Conservation (phyloP, 2,888 invertebrate genomes). For the Apotomis turbidana region DNA sequence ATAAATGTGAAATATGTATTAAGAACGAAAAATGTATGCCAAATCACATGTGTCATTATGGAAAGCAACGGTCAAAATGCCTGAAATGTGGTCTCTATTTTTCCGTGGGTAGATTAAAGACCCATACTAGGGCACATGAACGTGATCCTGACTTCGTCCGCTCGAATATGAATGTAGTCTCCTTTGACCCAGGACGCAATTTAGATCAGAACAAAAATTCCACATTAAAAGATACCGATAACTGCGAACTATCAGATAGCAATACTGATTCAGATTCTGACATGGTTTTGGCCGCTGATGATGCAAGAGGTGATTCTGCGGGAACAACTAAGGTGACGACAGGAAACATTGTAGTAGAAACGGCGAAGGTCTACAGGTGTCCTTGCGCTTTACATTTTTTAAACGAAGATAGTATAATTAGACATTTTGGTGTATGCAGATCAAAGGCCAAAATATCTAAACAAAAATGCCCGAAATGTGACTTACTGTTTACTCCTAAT, state of each 20-base stretch:
- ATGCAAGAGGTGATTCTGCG: slow-evolving; percentile 21
- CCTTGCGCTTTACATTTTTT: slow-evolving; percentile 66
- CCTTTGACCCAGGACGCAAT: slow-evolving; percentile 45
- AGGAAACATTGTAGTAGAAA: slow-evolving; percentile 40
- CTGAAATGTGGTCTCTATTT: slow-evolving; percentile 60
- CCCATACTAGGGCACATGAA: slow-evolving; percentile 61
- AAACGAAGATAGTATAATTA: slow-evolving; percentile 52
- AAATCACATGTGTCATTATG: slow-evolving; percentile 58
- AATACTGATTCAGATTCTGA: slow-evolving; percentile 31
- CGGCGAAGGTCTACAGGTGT: slow-evolving; percentile 62
- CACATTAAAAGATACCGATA: slow-evolving; percentile 9
- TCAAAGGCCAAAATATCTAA: slow-evolving; percentile 53
- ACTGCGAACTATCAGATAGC: slow-evolving; percentile 21
- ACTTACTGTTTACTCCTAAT: slow-evolving; percentile 62
- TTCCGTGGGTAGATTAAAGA: slow-evolving; percentile 53
- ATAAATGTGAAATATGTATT: slow-evolving; percentile 60
- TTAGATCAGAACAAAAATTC: slow-evolving; percentile 32
- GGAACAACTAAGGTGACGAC: background rate
- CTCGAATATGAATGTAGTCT: slow-evolving; percentile 58
- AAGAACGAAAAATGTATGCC: slow-evolving; percentile 47
- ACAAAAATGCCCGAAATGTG: slow-evolving; percentile 68
- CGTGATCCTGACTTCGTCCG: slow-evolving; percentile 56
- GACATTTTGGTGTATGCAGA: slow-evolving; percentile 56
- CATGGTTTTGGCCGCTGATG: slow-evolving; percentile 27
- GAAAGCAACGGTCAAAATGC: slow-evolving; percentile 56